Base-by-base conservation (phyloP, 2,797 vertebrate genomes). In the Sphaeramia orbicularis region DNA sequence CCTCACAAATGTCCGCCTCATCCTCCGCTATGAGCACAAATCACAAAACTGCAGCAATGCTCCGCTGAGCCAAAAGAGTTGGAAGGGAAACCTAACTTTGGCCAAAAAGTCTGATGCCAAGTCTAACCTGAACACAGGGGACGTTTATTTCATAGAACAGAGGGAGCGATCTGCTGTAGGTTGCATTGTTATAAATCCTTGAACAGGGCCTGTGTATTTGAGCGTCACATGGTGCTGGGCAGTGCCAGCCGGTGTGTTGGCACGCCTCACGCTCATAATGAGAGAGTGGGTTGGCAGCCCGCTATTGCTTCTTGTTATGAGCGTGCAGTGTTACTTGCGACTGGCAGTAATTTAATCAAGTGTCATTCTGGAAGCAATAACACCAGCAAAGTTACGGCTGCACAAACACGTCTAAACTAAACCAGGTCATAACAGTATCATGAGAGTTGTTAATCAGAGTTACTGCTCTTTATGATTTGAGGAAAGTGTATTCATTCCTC, bases 211-310 rank as follows among this genome's bases (percentile, higher is more conserved):
- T 49, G 64, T 63, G 59, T 65, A 56, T 62, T 13, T 70, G 15
- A 47, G 61, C 21, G 48, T 66, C 56, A 41, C 44, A 1, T 69
- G 78, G 76, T 59, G n/a, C 63, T 0, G 65, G 62, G 41, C 66
- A 66, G 66, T 61, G 79, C 69, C 88, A 83, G 86, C 84, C 74
- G 86, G 76, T 77, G 77, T 71, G 69, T 61, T 92, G 89, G 89
- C 89, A 74, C n/a, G 51, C 44, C 52, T 74, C 55, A 2, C 44
- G 0, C 69, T 70, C 51, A 72, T 71, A 75, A 81, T 64, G 80
- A 81, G 64, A 45, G 79, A 4, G 85, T 85, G 81, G 74, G 87
- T 18, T 56, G 74, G 72, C 65, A 32, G 68, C 53, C 74, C 71
- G 81, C 78, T 62, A 19, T 0, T 0, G 50, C 50, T 6, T 1